A percentile compares a stretch with the other conserved stretches of the same genome.
These are phyloP conservation scores for Lithobius niger DNA, from an alignment of 1,140 invertebrate genomes.

Conservation along the genomic window DNA sequence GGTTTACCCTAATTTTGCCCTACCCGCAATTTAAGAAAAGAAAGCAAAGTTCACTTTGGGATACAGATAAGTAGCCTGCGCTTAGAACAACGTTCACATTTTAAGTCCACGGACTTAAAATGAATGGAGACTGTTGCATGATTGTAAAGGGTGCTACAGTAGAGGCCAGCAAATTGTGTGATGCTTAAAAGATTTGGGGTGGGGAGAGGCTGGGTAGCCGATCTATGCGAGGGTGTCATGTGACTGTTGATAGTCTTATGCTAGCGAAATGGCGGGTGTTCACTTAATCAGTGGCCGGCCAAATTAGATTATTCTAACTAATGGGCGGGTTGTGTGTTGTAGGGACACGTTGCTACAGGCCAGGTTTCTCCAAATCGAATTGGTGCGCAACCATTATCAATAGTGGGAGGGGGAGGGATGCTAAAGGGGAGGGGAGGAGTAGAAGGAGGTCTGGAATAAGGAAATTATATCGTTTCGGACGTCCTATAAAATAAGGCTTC, in stretches of 20 bases:
- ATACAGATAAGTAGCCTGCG: background rate
- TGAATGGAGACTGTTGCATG: background rate
- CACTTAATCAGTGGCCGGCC: background rate
- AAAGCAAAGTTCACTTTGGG: background rate
- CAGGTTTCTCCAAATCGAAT: too few relatives aligned
- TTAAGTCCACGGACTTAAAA: too few relatives aligned
- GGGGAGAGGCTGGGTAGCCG: background rate
- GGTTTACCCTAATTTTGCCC: too few relatives aligned
- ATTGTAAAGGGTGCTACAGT: background rate
- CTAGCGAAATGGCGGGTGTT: background rate
- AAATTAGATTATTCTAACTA: conserved; percentile 1
- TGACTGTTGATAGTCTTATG: conserved; percentile 3
- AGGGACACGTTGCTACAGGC: too few relatives aligned
- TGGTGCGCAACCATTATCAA: too few relatives aligned
- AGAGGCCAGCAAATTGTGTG: background rate
- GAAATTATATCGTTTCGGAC: too few relatives aligned
- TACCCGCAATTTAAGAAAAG: too few relatives aligned
- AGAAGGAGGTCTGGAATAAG: too few relatives aligned
- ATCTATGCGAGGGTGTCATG: background rate
- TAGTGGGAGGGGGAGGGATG: too few relatives aligned
- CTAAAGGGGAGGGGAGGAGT: too few relatives aligned
- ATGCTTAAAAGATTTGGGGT: background rate
- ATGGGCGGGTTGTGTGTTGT: too few relatives aligned
- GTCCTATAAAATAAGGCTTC: too few relatives aligned
- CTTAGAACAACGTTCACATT: background rate